A percentile compares a stretch with the other conserved stretches of the same genome.
Evolutionary conservation across 2,113 vertebrate genomes (phyloP).

Genomic region (Carollia perspicillata): DNA sequence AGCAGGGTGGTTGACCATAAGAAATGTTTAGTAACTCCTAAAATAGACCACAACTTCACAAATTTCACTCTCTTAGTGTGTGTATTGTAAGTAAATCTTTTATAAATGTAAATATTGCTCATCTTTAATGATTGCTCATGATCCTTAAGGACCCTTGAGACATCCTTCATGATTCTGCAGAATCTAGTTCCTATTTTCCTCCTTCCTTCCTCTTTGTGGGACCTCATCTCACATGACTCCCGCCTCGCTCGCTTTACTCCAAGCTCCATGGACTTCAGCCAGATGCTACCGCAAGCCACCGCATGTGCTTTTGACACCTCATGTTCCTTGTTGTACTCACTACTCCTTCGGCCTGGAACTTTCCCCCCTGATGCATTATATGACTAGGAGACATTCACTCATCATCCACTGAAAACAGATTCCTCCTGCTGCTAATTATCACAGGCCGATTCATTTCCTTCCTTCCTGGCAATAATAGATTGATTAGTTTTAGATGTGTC

Average conservation of each 20-base stretch:
- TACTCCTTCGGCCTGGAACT: neutral
- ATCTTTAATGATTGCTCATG: neutral
- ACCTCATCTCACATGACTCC: neutral
- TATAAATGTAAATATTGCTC: neutral
- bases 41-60: neutral
- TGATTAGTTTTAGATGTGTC: neutral
- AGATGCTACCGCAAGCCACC: neutral
- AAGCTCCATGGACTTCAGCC: neutral
- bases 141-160: neutral
- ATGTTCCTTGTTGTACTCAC: neutral
- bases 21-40: constrained; percentile 32
- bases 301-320: neutral
- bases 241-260: neutral
- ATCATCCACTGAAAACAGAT: neutral
- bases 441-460: neutral
- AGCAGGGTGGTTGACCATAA: constrained; percentile 58
- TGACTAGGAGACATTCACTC: neutral
- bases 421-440: neutral
- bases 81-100: neutral
- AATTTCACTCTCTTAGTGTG: neutral
- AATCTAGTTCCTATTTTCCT: neutral
- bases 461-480: neutral
- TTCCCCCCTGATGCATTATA: neutral
- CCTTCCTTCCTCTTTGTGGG: too few species aligned
- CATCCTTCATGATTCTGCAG: neutral